Conservation (phyloP, 2,113 vertebrate species). For the Callionymus lyra region DNA sequence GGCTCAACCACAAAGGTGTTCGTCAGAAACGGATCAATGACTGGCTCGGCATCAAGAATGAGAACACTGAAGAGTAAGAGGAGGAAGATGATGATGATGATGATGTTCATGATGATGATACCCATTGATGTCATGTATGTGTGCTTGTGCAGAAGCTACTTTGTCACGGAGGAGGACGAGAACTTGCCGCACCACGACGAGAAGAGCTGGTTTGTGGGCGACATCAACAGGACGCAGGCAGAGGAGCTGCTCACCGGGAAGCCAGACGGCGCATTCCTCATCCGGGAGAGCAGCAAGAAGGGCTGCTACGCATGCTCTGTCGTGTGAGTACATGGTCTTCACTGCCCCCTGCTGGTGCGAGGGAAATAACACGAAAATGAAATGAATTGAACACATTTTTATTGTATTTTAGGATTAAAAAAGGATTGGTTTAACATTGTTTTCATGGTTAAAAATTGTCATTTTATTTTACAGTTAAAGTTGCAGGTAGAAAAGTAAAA, state of each 20-base stretch:
- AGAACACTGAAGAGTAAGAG: slow-evolving; percentile 87
- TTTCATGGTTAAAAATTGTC: too few relatives aligned
- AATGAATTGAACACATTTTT: too few relatives aligned
- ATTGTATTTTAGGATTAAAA: too few relatives aligned
- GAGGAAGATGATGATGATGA: too few relatives aligned
- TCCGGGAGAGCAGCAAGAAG: slow-evolving; percentile 95
- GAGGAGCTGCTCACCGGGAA: slow-evolving; percentile 90
- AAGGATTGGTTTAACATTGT: too few relatives aligned
- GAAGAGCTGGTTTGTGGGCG: slow-evolving; percentile 95
- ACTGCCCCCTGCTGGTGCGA: too few relatives aligned
- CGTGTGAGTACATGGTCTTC: slow-evolving; percentile 83
- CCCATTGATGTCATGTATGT: not conserved
- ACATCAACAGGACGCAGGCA: slow-evolving; percentile 83
- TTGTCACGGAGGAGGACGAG: slow-evolving; percentile 86
- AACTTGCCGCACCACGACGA: slow-evolving; percentile 87
- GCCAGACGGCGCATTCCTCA: slow-evolving; percentile 86
- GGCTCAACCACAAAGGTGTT: slow-evolving; percentile 97
- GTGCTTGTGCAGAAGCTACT: slow-evolving; percentile 69
- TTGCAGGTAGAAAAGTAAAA: too few relatives aligned
- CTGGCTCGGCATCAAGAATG: slow-evolving; percentile 93
- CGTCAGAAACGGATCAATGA: slow-evolving; percentile 92
- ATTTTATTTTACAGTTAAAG: too few relatives aligned
- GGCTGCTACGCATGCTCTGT: slow-evolving; percentile 98
- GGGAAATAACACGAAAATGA: too few relatives aligned
- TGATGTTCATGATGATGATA: too few relatives aligned